Evolutionary conservation across 2,888 invertebrate genomes (phyloP), one percentile per base, ranked within the genome.

Genomic region (Himalopsyche anomala): DNA sequence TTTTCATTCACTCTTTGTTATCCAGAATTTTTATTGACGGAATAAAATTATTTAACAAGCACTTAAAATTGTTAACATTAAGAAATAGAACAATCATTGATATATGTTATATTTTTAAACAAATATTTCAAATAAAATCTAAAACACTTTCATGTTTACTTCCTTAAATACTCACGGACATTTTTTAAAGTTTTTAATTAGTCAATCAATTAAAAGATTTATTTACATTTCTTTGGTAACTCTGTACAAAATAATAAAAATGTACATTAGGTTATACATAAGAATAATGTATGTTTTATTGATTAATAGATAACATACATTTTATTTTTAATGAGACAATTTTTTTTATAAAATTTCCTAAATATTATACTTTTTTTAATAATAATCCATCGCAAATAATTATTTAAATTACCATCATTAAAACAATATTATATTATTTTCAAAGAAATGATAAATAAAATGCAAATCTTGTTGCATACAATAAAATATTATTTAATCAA

Each of bases 51-150:
- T 62, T 19, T 28, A 62, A 62, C 62, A 62, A 62, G 62, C 62
- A 62, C 62, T 62, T 62, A 62, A 62, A 62, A n/a, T 62, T 62
- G 56, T 62, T 19, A 62, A 62, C 62, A 62, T 62, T 62, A 62
- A 62, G 62, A 62, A 62, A 62, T 62, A 62, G 62, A 62, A 62
- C 62, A 62, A 62, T 62, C 62, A 62, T 19, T 19, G 62, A 62
- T 62, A 62, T 62, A 62, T 62, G 28, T 62, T 62, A 62, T 62
- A 62, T 62, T 62, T 62, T 62, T 6, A 62, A 62, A 19, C 62
- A 62, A 62, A 62, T 19, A 17, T 56, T 56, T 19, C n/a, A 56
- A 56, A n/a, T n/a, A 56, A 56, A 56, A 56, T 56, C 62, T 62
- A 62, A 28, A 19, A 62, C 28, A 62, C 17, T 56, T n/a, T 56